Base-by-base conservation (phyloP, 2,797 vertebrate genomes). In the Lacerta agilis region DNA sequence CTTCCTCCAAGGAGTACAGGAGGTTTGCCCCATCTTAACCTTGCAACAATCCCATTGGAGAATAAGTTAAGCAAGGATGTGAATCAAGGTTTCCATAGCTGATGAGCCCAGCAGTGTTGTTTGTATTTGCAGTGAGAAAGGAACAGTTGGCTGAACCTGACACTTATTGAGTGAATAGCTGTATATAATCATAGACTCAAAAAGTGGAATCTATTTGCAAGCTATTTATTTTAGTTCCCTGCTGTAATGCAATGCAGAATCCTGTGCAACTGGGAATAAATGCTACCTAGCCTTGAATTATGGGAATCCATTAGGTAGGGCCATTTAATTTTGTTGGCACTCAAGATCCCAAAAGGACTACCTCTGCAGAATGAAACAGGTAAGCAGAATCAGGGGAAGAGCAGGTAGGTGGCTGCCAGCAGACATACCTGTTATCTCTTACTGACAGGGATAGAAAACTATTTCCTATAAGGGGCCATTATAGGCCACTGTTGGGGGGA, bases 161-260 rank as follows among this genome's bases (percentile, higher is more conserved):
- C 23, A 69, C 29, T 83, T 82, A 88, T 49, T 67, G 43, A 77
- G 45, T 87, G 15, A 73, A 81, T 64, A 73, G 36, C 69, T 61
- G n/a, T 79, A 75, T 23, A 83, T 83, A 36, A 66, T 77, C 23
- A 66, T 73, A 43, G 20, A n/a, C 27, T 79, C 29, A 45, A 77
- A 18, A 87, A 67, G 17, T 38, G 27, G 36, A 78, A 80, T 80
- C 61, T 55, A 33, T 80, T 71, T 72, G 67, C 79, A 73, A 18
- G n/a, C 29, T 3, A 43, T 71, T 77, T 69, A n/a, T 78, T 86
- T 49, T 55, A 55, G 79, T 17, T 13, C 76, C 45, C 25, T 79
- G 8, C 13, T 10, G 58, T 33, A 29, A 85, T n/a, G n/a, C 43
- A 78, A 66, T 43, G 38, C 25, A n/a, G 36, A 5, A 38, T n/a